These are phyloP conservation scores for Bibio marci DNA, from an alignment of 2,888 invertebrate species.

Conservation along the genomic window DNA sequence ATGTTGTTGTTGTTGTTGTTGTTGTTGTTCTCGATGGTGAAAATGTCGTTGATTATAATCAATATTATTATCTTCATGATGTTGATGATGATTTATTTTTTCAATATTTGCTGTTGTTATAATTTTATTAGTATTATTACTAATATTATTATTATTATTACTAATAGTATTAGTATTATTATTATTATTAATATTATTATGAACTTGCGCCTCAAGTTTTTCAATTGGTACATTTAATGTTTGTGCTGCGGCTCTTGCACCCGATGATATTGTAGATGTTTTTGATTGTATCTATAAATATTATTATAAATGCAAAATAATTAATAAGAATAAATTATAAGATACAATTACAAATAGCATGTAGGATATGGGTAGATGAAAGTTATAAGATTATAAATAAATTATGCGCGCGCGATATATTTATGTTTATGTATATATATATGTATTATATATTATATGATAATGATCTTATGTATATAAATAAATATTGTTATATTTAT, in stretches of 20 bases:
- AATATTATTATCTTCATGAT: constrained; percentile 6
- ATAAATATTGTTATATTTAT: too few relatives aligned
- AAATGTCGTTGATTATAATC: constrained; percentile 1
- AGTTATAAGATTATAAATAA: too few relatives aligned
- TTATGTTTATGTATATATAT: too few relatives aligned
- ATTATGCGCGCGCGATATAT: too few relatives aligned
- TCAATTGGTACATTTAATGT: constrained; percentile 28
- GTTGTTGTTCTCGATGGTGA: constrained; percentile 7
- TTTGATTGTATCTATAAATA: constrained; percentile 25
- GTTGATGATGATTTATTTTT: constrained; percentile 12
- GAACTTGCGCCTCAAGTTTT: constrained; percentile 21
- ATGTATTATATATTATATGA: too few relatives aligned
- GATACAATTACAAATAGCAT: too few relatives aligned
- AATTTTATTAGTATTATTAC: background rate
- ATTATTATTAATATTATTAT: constrained; percentile 12
- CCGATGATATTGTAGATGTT: constrained; percentile 27
- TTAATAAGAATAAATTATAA: too few relatives aligned
- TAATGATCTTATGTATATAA: too few relatives aligned
- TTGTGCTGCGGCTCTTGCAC: constrained; percentile 28
- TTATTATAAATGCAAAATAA: background rate
- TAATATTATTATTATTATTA: background rate
- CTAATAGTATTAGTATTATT: constrained; percentile 8
- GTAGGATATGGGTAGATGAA: too few relatives aligned
- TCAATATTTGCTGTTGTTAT: constrained; percentile 1
- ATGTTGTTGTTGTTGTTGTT: constrained; percentile 8